phyloP scores from a whole-genome alignment of 2,888 invertebrate genomes.

The Aproaerema taeniolella region DNA sequence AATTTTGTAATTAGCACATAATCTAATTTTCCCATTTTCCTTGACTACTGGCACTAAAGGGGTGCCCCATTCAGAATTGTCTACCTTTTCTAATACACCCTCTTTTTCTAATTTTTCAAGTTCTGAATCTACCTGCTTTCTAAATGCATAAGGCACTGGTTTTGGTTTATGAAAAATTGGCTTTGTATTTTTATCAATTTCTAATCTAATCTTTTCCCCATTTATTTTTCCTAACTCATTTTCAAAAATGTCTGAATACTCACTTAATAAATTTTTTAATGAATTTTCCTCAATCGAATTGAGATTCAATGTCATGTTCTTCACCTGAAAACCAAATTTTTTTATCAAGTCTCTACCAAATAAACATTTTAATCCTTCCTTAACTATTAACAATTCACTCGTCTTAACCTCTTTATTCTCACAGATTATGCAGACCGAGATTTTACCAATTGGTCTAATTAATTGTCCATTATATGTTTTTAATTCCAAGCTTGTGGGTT shows the following conservation, averaged over 20 bases:
- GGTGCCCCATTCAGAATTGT: slow-evolving; percentile 8
- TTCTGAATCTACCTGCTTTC: slow-evolving; percentile 3
- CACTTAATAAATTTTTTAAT: not conserved
- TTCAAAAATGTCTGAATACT: not conserved
- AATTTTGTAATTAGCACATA: slow-evolving; percentile 11
- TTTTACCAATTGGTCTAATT: not conserved
- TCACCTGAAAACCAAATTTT: not conserved
- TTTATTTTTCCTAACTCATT: not conserved
- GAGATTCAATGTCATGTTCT: not conserved
- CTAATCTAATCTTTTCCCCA: not conserved
- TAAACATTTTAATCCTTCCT: not conserved
- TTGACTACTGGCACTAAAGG: slow-evolving; percentile 10
- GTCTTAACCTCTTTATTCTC: not conserved
- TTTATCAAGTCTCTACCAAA: slow-evolving; percentile 6
- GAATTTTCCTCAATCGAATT: not conserved
- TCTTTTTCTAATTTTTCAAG: slow-evolving; percentile 2
- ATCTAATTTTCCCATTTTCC: slow-evolving; percentile 5
- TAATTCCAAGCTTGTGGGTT: not conserved
- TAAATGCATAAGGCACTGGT: slow-evolving; percentile 5
- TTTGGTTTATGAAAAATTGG: slow-evolving; percentile 9
- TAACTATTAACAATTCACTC: not conserved
- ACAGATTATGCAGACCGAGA: not conserved
- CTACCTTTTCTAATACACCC: slow-evolving; percentile 2
- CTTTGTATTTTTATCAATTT: not conserved
- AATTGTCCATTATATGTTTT: slow-evolving; percentile 6